Base-by-base conservation (phyloP, 1,140 invertebrate genomes). In the Apocrypta bakeri region DNA sequence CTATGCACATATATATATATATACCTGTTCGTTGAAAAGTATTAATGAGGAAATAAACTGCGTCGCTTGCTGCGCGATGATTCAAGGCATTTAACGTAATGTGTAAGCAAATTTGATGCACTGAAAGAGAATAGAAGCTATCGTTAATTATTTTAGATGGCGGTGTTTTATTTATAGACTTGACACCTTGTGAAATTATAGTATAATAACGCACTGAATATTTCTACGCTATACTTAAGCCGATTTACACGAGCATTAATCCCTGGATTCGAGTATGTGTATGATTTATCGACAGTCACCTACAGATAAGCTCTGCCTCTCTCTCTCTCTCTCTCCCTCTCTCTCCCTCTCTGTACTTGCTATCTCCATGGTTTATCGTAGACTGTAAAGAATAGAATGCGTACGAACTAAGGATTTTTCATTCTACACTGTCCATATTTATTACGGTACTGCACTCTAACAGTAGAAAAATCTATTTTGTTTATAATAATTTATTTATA, bases 321-420 rank as follows among this genome's bases (percentile, higher is more conserved):
- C n/a, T n/a, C n/a, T n/a, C n/a, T n/a, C n/a, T n/a, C n/a, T n/a
- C n/a, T n/a, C n/a, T n/a, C n/a, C n/a, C n/a, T n/a, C n/a, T n/a
- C n/a, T n/a, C n/a, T n/a, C n/a, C n/a, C n/a, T n/a, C n/a, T 12
- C 42, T 17, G 21, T 56, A 56, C 1, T 7, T 56, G 61, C 21
- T 75, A 75, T 75, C 27, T 75, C 7, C 29, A 14, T 31, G 17
- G 31, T 27, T 75, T 75, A 75, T 75, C 48, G 61, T 75, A 61
- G 14, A 63, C 48, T 75, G 33, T 31, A 56, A n/a, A n/a, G n/a
- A n/a, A n/a, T n/a, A n/a, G n/a, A n/a, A n/a, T n/a, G 48, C 21
- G 17, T n/a, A 56, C n/a, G 48, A 21, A n/a, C 48, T n/a, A 56
- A n/a, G 48, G 3, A 17, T 56, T 56, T 56, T 56, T 56, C 48